These are phyloP conservation scores for Palythoa heliodiscus DNA, from an alignment of 92 coral and sea anemone genomes.

Conservation along the genomic window DNA sequence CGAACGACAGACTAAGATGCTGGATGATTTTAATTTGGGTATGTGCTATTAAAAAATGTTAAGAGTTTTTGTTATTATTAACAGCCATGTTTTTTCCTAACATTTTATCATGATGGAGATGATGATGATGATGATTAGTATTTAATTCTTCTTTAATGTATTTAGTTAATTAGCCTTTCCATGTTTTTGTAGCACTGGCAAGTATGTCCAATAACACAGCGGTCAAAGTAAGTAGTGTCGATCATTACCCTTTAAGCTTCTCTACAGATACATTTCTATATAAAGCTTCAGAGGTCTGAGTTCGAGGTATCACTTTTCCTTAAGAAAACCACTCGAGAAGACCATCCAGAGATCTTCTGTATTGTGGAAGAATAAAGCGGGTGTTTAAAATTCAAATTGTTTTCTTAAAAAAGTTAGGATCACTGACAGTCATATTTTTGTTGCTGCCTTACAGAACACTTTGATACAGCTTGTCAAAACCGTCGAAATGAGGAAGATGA, in stretches of 20 bases:
- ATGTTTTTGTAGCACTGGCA: conserved; percentile 47
- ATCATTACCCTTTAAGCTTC: background rate
- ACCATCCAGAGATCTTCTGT: conserved; percentile 4
- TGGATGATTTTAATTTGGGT: conserved; percentile 41
- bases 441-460: conserved; percentile 55
- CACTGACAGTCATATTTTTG: conserved; percentile 20
- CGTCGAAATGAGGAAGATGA: conserved; percentile 31
- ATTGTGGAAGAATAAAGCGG: background rate
- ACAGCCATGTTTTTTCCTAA: conserved; percentile 42
- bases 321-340: conserved; percentile 5
- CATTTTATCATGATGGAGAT: conserved; percentile 41
- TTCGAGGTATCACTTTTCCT: conserved; percentile 18
- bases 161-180: conserved; percentile 37
- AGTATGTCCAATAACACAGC: conserved; percentile 35
- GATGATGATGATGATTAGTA: conserved; percentile 18
- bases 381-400: background rate
- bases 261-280: conserved; percentile 23
- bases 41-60: conserved; percentile 37
- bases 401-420: background rate
- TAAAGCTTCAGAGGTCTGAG: conserved; percentile 13
- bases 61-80: conserved; percentile 38
- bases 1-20: conserved; percentile 45
- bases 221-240: conserved; percentile 36
- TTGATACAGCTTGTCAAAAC: conserved; percentile 50
- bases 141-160: conserved; percentile 23